Base-by-base conservation (phyloP, 1,140 invertebrate species). In the Thalassaphorura encarpata region DNA sequence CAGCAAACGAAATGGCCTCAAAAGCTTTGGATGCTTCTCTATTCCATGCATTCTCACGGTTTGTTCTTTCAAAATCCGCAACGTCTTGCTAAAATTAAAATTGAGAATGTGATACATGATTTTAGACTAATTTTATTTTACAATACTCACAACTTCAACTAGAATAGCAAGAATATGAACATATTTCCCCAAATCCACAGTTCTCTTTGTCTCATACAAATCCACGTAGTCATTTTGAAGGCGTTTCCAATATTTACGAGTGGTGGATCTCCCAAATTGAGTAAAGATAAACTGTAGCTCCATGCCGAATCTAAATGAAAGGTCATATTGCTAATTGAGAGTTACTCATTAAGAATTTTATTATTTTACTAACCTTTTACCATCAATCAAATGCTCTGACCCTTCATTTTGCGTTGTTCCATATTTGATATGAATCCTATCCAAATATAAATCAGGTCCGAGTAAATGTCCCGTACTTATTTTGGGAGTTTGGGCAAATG, bases 231-330 rank as follows among this genome's bases (percentile, higher is more conserved):
- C 33, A 4, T 3, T 52, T 13, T 39, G n/a, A 4, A 16, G 27
- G 16, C 36, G 6, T 39, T 52, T 26, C n/a, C 6, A 52, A 19
- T 45, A 23, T 18, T 45, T 11, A 45, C 6, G 15, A 45, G 18
- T 45, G 15, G 11, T 16, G 6, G 15, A 13, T 13, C 42, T 11
- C 6, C 15, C 15, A 4, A 43, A 27, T 5, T 13, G 23, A 8
- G 52, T 54, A 26, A 54, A 54, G 18, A 54, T 33, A 31, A 54
- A 54, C 31, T 54, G 52, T 6, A 54, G 21, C 41, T 54, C 52
- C 52, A 54, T 54, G 5, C 33, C 33, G 28, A 40, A 52, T 3
- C 50, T 52, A 19, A 3, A 50, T 31, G 24, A 21, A 39, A 39
- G 21, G 8, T 21, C 5, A 42, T 4, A 42, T 18, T 42, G 6